Conservation (phyloP, 2,797 vertebrate genomes). For the Ibycter americanus region DNA sequence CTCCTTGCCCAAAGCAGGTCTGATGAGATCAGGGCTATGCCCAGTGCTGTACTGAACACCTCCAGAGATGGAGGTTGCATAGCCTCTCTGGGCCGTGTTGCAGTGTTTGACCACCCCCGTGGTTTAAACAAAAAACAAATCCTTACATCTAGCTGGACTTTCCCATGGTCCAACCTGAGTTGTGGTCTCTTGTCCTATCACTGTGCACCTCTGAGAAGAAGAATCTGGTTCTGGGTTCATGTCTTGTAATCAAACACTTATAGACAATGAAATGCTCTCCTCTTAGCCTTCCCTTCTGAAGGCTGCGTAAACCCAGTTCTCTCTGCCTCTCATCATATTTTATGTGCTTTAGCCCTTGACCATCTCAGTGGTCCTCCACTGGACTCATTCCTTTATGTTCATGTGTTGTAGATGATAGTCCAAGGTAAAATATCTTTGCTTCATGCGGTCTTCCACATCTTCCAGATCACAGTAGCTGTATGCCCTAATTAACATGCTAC, state of each 20-base stretch:
- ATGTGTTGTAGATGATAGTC: background rate
- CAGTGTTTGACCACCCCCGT: background rate
- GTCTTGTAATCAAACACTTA: background rate
- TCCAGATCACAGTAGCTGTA: background rate
- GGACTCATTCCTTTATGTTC: background rate
- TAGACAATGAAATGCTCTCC: fast-evolving
- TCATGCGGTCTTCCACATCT: background rate
- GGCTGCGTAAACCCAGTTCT: background rate
- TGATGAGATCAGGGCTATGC: background rate
- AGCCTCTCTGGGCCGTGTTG: background rate
- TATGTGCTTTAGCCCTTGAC: background rate
- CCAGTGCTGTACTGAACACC: background rate
- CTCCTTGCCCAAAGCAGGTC: background rate
- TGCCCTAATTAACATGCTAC: background rate
- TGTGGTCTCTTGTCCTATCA: background rate
- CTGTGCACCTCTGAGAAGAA: background rate
- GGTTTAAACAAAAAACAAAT: background rate
- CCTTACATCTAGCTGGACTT: background rate
- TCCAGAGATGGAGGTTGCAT: background rate
- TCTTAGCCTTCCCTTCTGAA: background rate
- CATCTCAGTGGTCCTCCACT: background rate
- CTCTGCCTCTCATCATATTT: background rate
- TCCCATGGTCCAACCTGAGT: background rate
- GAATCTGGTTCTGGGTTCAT: background rate
- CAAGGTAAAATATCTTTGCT: background rate